Evolutionary conservation across 2,888 invertebrate genomes (phyloP).

Genomic region (Drosophila setosimentum): DNA sequence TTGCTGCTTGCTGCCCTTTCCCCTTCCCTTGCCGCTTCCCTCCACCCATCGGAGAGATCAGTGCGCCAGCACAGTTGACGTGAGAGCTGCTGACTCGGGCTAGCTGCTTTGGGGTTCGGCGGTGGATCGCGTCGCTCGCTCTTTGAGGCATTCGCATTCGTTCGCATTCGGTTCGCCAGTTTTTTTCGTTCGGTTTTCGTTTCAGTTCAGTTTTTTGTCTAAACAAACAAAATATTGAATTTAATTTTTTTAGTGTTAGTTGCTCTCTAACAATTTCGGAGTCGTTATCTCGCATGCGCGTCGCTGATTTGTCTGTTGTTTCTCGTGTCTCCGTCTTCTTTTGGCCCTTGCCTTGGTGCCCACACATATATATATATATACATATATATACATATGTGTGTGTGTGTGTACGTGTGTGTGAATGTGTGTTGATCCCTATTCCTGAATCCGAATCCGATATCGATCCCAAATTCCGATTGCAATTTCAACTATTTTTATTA

Average conservation of each 20-base stretch:
- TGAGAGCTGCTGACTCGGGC: slow-evolving; percentile 32
- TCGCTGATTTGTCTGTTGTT: slow-evolving; percentile 52
- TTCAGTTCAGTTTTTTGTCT: slow-evolving; percentile 75
- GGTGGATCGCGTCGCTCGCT: slow-evolving; percentile 36
- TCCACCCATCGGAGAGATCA: slow-evolving; percentile 20
- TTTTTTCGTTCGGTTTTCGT: slow-evolving; percentile 58
- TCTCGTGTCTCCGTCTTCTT: slow-evolving; percentile 5
- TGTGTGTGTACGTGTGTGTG: slow-evolving; percentile 25
- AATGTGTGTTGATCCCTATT: slow-evolving; percentile 20
- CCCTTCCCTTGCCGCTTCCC: not conserved
- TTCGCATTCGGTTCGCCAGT: slow-evolving; percentile 69
- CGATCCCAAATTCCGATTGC: slow-evolving; percentile 9
- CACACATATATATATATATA: too few species aligned
- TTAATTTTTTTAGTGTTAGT: slow-evolving; percentile 84
- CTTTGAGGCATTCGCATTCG: slow-evolving; percentile 67
- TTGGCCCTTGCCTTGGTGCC: not conserved
- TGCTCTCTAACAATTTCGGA: slow-evolving; percentile 84
- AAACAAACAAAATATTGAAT: slow-evolving; percentile 84
- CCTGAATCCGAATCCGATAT: slow-evolving; percentile 2
- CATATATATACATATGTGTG: slow-evolving; percentile 3
- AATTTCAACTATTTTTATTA: not conserved
- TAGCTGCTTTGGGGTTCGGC: slow-evolving; percentile 18
- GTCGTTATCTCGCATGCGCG: slow-evolving; percentile 84
- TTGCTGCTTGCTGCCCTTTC: slow-evolving; percentile 19
- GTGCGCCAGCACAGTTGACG: slow-evolving; percentile 20